Evolutionary conservation across 2,797 vertebrate species (phyloP).

Genomic region (Bufotes viridis): DNA sequence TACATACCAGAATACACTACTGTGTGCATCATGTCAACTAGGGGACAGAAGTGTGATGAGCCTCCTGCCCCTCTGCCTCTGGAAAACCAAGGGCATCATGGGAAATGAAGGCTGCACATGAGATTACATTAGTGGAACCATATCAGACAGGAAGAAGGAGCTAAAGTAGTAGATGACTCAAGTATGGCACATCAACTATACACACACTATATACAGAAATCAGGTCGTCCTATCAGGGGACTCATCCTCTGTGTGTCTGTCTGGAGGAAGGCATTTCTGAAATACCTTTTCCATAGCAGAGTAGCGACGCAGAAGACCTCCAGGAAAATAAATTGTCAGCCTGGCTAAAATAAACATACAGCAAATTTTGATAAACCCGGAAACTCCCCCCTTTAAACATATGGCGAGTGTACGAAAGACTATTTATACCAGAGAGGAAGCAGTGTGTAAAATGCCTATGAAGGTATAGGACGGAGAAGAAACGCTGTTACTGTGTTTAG

Average conservation of each 20-base stretch:
- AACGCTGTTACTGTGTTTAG: not conserved
- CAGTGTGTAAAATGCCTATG: not conserved
- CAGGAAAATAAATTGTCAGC: not conserved
- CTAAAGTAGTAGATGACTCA: too few relatives aligned
- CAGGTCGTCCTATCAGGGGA: too few relatives aligned
- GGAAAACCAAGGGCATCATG: too few relatives aligned
- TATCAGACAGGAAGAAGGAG: too few relatives aligned
- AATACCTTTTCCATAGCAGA: not conserved
- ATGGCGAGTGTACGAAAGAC: not conserved
- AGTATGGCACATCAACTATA: too few relatives aligned
- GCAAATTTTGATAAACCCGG: not conserved
- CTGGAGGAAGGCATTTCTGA: not conserved
- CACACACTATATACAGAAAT: too few relatives aligned
- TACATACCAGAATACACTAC: too few relatives aligned
- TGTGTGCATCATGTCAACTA: too few relatives aligned
- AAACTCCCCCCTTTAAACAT: not conserved
- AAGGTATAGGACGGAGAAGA: not conserved
- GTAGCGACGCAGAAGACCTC: not conserved
- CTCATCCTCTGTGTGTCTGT: not conserved
- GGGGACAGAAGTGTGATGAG: too few relatives aligned
- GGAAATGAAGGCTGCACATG: too few relatives aligned
- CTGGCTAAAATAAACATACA: not conserved
- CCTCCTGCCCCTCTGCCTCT: too few relatives aligned
- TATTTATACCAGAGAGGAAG: slow-evolving; percentile 12
- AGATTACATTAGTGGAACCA: too few relatives aligned